These are phyloP conservation scores for Hofmannophila pseudospretella DNA, from an alignment of 2,888 invertebrate species.

Conservation along the genomic window DNA sequence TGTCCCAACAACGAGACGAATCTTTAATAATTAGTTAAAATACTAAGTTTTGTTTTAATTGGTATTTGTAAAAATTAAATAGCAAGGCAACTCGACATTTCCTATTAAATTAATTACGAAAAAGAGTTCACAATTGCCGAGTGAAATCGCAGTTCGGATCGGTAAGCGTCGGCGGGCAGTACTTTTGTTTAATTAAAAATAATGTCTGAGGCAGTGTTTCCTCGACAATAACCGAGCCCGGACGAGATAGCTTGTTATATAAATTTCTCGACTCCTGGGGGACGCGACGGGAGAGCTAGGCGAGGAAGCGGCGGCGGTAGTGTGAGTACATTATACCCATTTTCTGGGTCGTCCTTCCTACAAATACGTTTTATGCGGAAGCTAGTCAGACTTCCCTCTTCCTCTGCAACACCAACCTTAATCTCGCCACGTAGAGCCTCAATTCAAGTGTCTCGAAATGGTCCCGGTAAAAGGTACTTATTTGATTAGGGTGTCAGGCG, in stretches of 20 bases:
- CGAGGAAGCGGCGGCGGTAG: slow-evolving; percentile 65
- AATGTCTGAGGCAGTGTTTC: slow-evolving; percentile 68
- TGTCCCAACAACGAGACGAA: no score
- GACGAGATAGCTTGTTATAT: slow-evolving; percentile 76
- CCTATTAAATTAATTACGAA: no score
- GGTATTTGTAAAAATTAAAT: no score
- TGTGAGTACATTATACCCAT: slow-evolving; percentile 78
- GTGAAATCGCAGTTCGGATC: slow-evolving; percentile 44
- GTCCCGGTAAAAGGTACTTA: slow-evolving; percentile 75
- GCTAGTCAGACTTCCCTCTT: slow-evolving; percentile 51
- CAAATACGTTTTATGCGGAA: slow-evolving; percentile 78
- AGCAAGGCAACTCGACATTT: no score
- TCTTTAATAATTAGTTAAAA: no score
- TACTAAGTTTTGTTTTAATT: no score
- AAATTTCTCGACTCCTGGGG: slow-evolving; percentile 75
- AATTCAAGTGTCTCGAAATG: slow-evolving; percentile 24
- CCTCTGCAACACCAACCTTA: slow-evolving; percentile 40
- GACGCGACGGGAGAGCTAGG: slow-evolving; percentile 68
- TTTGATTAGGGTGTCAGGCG: slow-evolving; percentile 78
- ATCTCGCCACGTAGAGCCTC: slow-evolving; percentile 24
- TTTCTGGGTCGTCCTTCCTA: slow-evolving; percentile 79
- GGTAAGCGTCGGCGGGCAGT: slow-evolving; percentile 46
- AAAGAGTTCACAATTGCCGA: slow-evolving; percentile 23
- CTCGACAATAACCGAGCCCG: slow-evolving; percentile 70
- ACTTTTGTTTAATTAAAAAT: slow-evolving; percentile 74